Percentiles rank a stretch among this genome's conserved stretches.
Conservation (phyloP, 2,888 invertebrate genomes). For the Quadroppia sp. region DNA sequence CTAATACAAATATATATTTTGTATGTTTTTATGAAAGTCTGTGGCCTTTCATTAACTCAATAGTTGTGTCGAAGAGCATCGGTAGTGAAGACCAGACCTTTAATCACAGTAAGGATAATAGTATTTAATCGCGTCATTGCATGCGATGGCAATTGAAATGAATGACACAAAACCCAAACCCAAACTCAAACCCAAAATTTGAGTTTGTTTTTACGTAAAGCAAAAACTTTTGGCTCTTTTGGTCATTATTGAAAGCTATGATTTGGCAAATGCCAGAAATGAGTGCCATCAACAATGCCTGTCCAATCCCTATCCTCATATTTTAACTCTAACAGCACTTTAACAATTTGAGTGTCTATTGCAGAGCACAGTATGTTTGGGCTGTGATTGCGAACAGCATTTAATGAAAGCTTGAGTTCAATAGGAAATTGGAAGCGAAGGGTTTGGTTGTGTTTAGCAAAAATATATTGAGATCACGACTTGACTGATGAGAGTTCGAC, state of each 20-base stretch:
- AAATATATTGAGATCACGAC: constrained; percentile 18
- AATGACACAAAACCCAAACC: too few relatives aligned
- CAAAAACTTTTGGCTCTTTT: neutral
- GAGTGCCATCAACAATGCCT: constrained; percentile 23
- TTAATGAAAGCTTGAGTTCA: constrained; percentile 1
- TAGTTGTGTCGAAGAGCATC: neutral
- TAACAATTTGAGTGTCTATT: constrained; percentile 1
- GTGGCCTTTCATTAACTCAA: constrained; percentile 28
- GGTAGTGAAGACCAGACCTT: neutral
- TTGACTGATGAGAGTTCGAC: constrained; percentile 18
- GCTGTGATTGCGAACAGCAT: constrained; percentile 2
- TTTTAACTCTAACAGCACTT: neutral
- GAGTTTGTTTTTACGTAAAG: constrained; percentile 31
- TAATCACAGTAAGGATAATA: constrained; percentile 30
- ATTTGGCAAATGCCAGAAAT: constrained; percentile 10
- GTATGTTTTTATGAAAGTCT: neutral
- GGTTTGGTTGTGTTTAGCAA: constrained; percentile 17
- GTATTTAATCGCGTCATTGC: constrained; percentile 32
- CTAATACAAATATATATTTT: neutral
- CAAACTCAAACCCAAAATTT: constrained; percentile 15
- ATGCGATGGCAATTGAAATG: constrained; percentile 12
- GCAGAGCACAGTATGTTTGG: neutral
- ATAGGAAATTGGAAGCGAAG: constrained; percentile 35
- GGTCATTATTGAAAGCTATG: constrained; percentile 22
- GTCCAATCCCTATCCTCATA: neutral